Base-by-base conservation (phyloP, 2,888 invertebrate genomes). In the Conchocele bisecta region DNA sequence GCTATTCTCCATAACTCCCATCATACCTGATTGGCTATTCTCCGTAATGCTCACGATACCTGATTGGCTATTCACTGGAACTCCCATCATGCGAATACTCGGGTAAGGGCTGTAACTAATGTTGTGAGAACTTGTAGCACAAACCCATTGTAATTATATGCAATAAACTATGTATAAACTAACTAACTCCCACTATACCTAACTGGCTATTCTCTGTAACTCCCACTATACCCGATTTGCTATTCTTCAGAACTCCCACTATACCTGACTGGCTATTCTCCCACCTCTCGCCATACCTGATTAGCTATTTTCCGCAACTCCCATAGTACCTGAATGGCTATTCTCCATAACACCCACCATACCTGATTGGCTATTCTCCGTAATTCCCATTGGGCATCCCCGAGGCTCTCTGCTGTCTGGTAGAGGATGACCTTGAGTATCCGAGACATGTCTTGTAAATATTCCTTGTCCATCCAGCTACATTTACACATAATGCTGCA, bases 341-440 rank as follows among this genome's bases (percentile, higher is more conserved):
- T 35, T 35, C 37, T 35, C 13, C 37, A 11, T 13, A 35, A n/a
- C 13, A 11, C 37, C 37, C 37, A 35, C 11, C 37, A n/a, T 3
- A 64, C 89, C 86, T 89, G 89, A 57, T 86, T 84, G 3, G 87
- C 85, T 74, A 89, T 89, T 35, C 89, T 81, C 15, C 86, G 61
- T 1, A 89, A 79, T 72, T 89, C 89, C 89, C 89, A 89, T 54
- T 84, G 86, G 13, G 72, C 64, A 73, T 89, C 88, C 1, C 85
- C 86, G 26, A 89, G 68, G 72, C 88, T 85, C 56, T 89, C 88
- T n/a, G 87, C 75, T 7, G 87, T 86, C 75, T 89, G 88, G 59
- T 85, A 81, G 24, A 89, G 69, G 15, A 89, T 79, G 3, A 69
- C 75, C 54, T 79, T 71, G 28, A 89, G 69, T 33, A 79, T 79